Evolutionary conservation across 2,113 vertebrate genomes (phyloP).

Genomic region (Elachura formosa): DNA sequence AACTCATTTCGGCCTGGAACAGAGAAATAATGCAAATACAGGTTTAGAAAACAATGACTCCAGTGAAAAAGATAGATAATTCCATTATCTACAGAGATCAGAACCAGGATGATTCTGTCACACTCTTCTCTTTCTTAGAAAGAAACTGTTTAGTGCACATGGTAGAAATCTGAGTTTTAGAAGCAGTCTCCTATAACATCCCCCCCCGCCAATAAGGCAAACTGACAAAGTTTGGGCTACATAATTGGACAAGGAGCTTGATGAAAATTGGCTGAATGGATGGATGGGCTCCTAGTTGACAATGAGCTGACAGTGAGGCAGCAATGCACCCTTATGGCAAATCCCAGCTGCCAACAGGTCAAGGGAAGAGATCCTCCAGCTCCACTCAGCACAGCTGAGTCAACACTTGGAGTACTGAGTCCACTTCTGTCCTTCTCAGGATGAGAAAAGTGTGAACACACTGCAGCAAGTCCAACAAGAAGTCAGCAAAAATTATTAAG

Average conservation of each 20-base stretch:
- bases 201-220: background rate
- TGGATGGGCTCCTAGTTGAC: background rate
- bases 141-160: background rate
- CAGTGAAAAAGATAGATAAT: background rate
- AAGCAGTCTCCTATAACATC: background rate
- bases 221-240: background rate
- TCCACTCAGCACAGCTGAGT: background rate
- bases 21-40: background rate
- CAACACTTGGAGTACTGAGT: background rate
- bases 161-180: background rate
- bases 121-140: background rate
- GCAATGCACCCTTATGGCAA: background rate
- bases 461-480: background rate
- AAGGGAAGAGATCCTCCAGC: background rate
- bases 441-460: background rate
- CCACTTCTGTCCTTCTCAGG: background rate
- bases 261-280: background rate
- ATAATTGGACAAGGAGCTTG: background rate
- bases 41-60: background rate
- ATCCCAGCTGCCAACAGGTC: background rate
- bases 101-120: background rate
- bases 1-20: slow-evolving; percentile 89
- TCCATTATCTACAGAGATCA: background rate
- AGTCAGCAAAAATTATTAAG: background rate
- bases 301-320: background rate